Base-by-base conservation (phyloP, 2,888 invertebrate species). In the Sesia bembeciformis region DNA sequence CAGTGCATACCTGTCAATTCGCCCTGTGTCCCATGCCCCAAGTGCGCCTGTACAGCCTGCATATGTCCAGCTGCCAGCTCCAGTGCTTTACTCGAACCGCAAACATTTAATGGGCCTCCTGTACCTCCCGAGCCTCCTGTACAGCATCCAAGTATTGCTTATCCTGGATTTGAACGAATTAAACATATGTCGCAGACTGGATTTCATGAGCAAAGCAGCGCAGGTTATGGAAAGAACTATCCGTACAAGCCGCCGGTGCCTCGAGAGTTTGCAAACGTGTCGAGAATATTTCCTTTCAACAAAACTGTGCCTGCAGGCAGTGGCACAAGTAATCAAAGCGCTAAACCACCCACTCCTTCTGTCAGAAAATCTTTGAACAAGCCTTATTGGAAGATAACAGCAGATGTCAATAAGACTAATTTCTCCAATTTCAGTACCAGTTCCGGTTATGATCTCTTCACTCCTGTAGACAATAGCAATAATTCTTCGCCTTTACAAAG, bases 1-100 rank as follows among this genome's bases (percentile, higher is more conserved):
- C 70, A 69, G 3, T 81, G 82, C 56, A 52, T 58, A 5, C 77
- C 80, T 0, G 65, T 70, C 1, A 68, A 69, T 0, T 49, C 43
- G 1, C 56, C 58, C 0, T 58, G 57, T 41, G 55, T 52, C 6
- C 55, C 57, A 4, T 60, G 54, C 39, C 53, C 57, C 4, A 52
- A 52, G 40, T 49, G 51, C 49, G 54, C 52, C 8, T 52, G 52
- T 8, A 7, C n/a, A 5, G 8, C 40, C 3, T 52, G 52, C 52
- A 8, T 52, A n/a, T 40, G 40, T 40, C 52, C 52, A 40, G 40
- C 39, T 40, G 51, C 52, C 4, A 4, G 40, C 4, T 6, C 40
- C 50, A 38, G 4, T 50, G 5, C 39, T 3, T 23, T 23, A 23
- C 23, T 23, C 23, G 23, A 23, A 23, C 23, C 23, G 23, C 23